A percentile compares a stretch with the other conserved stretches of the same genome.
phyloP scores from a whole-genome alignment of 2,797 vertebrate species.

The Hephaestus fuliginosus region DNA sequence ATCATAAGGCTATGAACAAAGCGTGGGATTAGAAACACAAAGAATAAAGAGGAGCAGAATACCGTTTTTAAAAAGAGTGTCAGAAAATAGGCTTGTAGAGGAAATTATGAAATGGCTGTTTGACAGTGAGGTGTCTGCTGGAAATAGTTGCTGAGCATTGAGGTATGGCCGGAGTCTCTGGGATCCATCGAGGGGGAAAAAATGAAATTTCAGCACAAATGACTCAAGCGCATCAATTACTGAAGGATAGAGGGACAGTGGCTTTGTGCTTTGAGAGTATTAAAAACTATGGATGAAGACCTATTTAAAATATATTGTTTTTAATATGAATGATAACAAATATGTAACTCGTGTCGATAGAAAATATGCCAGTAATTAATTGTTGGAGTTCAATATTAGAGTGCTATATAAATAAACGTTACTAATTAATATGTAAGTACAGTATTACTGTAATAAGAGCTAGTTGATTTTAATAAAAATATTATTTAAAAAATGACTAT shows the following conservation, averaged over 20 bases:
- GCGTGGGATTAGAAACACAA: slow-evolving; percentile 48
- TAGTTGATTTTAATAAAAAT: too few relatives aligned
- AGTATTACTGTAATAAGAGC: too few relatives aligned
- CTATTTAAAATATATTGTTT: too few relatives aligned
- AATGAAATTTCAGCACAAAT: slow-evolving; percentile 43
- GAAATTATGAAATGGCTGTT: slow-evolving; percentile 28
- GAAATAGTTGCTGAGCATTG: slow-evolving; percentile 42
- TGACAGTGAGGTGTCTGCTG: slow-evolving; percentile 28
- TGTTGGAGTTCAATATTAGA: too few relatives aligned
- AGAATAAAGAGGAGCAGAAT: slow-evolving; percentile 44
- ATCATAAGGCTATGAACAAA: slow-evolving; percentile 53
- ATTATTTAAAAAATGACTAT: too few relatives aligned
- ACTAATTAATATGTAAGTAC: too few relatives aligned
- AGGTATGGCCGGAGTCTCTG: slow-evolving; percentile 17
- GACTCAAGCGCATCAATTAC: background rate
- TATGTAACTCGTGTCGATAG: too few relatives aligned
- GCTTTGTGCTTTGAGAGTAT: background rate
- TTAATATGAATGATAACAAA: too few relatives aligned
- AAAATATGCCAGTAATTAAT: too few relatives aligned
- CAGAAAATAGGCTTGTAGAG: slow-evolving; percentile 18
- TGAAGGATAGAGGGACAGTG: background rate
- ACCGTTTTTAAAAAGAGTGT: slow-evolving; percentile 21
- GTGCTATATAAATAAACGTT: too few relatives aligned
- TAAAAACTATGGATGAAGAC: background rate
- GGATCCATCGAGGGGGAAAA: slow-evolving; percentile 26